phyloP scores from a whole-genome alignment of 2,797 vertebrate genomes.

The Vultur gryphus region DNA sequence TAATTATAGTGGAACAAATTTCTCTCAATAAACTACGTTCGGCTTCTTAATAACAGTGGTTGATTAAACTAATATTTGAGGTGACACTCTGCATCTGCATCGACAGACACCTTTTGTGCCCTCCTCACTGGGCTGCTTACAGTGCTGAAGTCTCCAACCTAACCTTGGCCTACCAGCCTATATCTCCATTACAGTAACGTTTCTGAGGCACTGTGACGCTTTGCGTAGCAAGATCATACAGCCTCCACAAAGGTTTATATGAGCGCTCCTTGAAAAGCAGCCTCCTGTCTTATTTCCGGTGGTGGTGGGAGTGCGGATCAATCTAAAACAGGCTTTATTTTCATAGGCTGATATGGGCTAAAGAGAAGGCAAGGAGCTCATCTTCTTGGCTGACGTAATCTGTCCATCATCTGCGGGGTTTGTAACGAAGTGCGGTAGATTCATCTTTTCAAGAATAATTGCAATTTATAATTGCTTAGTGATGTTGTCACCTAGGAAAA shows the following conservation, averaged over 20 bases:
- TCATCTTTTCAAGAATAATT: background rate
- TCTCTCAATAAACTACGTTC: background rate
- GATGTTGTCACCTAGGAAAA: background rate
- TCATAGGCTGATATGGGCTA: background rate
- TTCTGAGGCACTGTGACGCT: background rate
- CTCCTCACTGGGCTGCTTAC: background rate
- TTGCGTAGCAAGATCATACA: background rate
- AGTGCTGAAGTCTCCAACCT: background rate
- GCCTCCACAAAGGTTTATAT: background rate
- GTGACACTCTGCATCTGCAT: too few species aligned
- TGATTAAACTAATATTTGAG: background rate
- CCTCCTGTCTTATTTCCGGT: background rate
- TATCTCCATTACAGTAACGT: fast-evolving
- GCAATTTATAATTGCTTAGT: background rate
- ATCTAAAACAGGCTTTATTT: background rate
- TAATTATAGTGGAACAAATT: background rate
- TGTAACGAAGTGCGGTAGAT: background rate
- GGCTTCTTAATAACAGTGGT: background rate
- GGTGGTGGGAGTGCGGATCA: background rate
- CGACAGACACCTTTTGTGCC: background rate
- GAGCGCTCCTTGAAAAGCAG: background rate
- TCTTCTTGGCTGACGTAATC: background rate
- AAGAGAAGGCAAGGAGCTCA: background rate
- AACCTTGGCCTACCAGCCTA: background rate
- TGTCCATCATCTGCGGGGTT: background rate